Evolutionary conservation across 30 jellyfish, hydroid and myxozoan genomes (phyloP), one percentile per base, ranked within the genome.

Genomic region (Pelagia noctiluca): DNA sequence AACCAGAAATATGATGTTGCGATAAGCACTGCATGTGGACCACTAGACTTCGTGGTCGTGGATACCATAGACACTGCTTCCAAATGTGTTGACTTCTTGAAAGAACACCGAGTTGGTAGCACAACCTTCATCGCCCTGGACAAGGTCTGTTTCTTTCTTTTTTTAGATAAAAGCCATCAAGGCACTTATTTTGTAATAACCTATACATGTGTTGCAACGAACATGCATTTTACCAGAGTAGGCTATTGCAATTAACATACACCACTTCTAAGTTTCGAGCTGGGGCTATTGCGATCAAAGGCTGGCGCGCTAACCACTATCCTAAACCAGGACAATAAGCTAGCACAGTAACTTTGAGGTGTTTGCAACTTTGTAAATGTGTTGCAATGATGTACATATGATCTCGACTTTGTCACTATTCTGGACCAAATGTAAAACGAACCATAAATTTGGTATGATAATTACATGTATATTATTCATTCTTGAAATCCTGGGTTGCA

Each of bases 1-100:
- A 97, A 89, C 63, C 89, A 82, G n/a, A 89, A 95, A 78, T 95
- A 89, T 75, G 98, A 95, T 85, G 87, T 91, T 3, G 99, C 99
- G 8, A 88, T 95, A 47, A 95, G 99, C 50, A 89, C 99, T 1
- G 97, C 98, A 3, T 89, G 98, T 83, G 95, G 97, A 24, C 93
- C 97, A 0, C 74, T 95, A 18, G 99, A 95, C 68, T 75, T 62
- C 63, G 78, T 90, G 25, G 97, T 95, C 32, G 98, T 90, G 47
- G 97, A 92, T 57, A 84, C 82, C 23, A 95, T 90, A 71, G 99
- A 95, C 10, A 77, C 96, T 46, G 99, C 99, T 1, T 77, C 85
- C 21, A 95, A 86, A 42, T 85, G 97, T 63, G 91, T 95, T 35
- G 93, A 90, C 35, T 90, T 85, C 80, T 68, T 95, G 68, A 91